phyloP scores from a whole-genome alignment of 2,113 vertebrate genomes.

The Platysteira castanea region DNA sequence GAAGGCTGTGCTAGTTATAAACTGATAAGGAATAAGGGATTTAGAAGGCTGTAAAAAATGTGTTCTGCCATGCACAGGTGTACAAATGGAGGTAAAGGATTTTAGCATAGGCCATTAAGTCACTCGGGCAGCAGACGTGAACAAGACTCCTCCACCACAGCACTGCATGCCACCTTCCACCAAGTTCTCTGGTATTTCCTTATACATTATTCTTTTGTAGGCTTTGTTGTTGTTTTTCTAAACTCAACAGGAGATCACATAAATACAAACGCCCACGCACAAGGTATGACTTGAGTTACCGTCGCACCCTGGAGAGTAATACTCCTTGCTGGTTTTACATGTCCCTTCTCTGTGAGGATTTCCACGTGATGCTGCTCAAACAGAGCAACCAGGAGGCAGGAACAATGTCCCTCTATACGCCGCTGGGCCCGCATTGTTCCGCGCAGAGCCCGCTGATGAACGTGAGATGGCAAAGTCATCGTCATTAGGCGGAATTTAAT shows the following conservation, averaged over 20 bases:
- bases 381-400: slow-evolving; percentile 62
- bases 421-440: slow-evolving; percentile 78
- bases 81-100: not conserved
- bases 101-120: not conserved
- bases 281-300: slow-evolving; percentile 47
- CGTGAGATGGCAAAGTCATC: slow-evolving; percentile 88
- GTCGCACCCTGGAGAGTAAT: slow-evolving; percentile 62
- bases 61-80: not conserved
- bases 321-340: slow-evolving; percentile 63
- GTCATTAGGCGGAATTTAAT: slow-evolving; percentile 99
- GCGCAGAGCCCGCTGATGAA: slow-evolving; percentile 77
- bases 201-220: not conserved
- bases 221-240: slow-evolving; percentile 47
- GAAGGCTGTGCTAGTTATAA: not conserved
- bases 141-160: not conserved
- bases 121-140: fast-evolving
- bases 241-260: slow-evolving; percentile 10
- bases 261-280: slow-evolving; percentile 36
- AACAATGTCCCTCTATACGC: slow-evolving; percentile 89
- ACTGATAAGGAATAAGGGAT: not conserved
- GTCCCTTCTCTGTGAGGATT: slow-evolving; percentile 65
- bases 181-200: not conserved
- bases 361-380: slow-evolving; percentile 66
- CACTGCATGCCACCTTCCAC: not conserved
- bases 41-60: not conserved